Evolutionary conservation across 2,113 vertebrate species (phyloP), one percentile per base, ranked within the genome.

Genomic region (Zosterops lateralis): DNA sequence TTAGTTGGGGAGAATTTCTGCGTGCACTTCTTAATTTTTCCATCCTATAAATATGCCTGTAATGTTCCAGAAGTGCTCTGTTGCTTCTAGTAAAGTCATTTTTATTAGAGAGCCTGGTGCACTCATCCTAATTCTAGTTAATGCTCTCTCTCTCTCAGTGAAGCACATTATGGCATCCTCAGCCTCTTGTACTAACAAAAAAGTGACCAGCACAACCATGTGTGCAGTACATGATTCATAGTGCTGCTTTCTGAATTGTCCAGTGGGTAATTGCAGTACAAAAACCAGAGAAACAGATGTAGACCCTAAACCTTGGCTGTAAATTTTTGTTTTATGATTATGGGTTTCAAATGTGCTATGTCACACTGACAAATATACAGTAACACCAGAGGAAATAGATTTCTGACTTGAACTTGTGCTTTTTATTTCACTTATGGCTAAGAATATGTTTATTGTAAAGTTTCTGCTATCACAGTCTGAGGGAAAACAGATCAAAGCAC

Each of bases 251-350:
- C 97, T 92, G 95, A 96, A 97, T 97, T 96, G 98, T 97, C 97
- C 97, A 97, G 96, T 96, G 97, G 97, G 97, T 97, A 98, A 98
- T 97, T 97, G 97, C 96, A 94, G 95, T 97, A 97, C 95, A 89
- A 97, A 97, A 98, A 97, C 75, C 98, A 97, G 97, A 97, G 96
- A 98, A 97, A 97, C 97, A 97, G 97, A 98, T 98, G 97, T 97
- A 98, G 96, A 97, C 97, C 96, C 97, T 97, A 97, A 97, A 97
- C 95, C 95, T 91, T 87, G 94, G 97, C 97, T 97, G 96, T 98
- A 98, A 98, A 98, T 97, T 97, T 97, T 97, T 97, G 97, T 74
- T 98, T 98, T 98, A 98, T 98, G 97, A 98, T 98, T 97, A 98
- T 97, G 96, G 97, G 95, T 97, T 97, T 98, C 97, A 97, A 98